Percentiles rank a stretch among this genome's conserved stretches.
phyloP scores from a whole-genome alignment of 2,888 invertebrate species.

The Salticus scenicus region DNA sequence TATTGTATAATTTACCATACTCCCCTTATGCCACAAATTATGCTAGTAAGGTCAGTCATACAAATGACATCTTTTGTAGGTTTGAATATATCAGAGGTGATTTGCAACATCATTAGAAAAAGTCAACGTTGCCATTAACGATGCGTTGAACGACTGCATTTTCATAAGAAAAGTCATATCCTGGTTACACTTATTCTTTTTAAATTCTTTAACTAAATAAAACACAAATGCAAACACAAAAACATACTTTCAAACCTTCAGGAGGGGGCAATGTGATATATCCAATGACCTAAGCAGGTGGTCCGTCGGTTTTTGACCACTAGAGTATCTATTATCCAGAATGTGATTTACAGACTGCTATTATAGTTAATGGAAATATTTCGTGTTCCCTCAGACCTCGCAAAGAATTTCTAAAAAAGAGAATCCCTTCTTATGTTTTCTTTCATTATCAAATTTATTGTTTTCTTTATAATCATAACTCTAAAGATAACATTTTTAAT shows the following conservation, averaged over 20 bases:
- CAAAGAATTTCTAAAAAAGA: background rate
- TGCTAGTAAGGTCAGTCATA: background rate
- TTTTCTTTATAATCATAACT: conserved; percentile 29
- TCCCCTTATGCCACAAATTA: background rate
- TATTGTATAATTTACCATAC: too few relatives aligned
- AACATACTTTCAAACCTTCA: background rate
- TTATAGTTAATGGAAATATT: conserved; percentile 7
- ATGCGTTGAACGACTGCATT: background rate
- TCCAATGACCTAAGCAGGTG: conserved; percentile 9
- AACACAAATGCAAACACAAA: background rate
- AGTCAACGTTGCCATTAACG: background rate
- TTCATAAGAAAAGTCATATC: background rate
- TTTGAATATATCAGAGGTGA: background rate
- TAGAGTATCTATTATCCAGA: background rate
- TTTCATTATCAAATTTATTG: conserved; percentile 29
- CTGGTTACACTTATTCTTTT: background rate
- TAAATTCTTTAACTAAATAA: background rate
- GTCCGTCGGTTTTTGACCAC: background rate
- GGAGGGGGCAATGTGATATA: background rate
- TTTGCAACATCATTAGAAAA: background rate
- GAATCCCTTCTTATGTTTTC: conserved; percentile 37
- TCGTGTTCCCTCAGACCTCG: conserved; percentile 47
- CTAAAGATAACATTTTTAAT: conserved; percentile 29
- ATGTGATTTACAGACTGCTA: conserved; percentile 27
- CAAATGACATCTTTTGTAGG: background rate